Evolutionary conservation across 2,888 invertebrate genomes (phyloP).

Genomic region (Diaperis boleti): DNA sequence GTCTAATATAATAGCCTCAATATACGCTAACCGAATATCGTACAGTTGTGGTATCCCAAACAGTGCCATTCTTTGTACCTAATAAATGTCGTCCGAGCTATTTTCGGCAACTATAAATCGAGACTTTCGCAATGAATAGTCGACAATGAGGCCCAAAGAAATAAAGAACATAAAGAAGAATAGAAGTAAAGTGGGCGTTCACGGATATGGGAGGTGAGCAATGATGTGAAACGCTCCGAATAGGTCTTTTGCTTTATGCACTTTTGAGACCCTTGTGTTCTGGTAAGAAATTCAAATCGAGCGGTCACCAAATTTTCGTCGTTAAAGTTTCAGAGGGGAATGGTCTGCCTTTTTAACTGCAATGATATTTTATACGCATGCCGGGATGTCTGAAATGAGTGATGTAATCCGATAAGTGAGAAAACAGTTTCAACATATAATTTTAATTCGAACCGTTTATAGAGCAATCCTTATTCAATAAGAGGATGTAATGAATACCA

Average conservation of each 20-base stretch:
- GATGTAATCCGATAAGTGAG: no score
- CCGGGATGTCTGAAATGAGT: no score
- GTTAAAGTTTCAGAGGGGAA: no score
- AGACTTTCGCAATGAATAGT: slow-evolving; percentile 59
- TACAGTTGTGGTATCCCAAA: slow-evolving; percentile 55
- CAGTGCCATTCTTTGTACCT: slow-evolving; percentile 57
- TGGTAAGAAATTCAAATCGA: slow-evolving; percentile 17
- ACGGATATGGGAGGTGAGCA: slow-evolving; percentile 51
- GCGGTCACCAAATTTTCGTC: not conserved
- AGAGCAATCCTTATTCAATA: no score
- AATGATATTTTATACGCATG: no score
- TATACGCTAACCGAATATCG: slow-evolving; percentile 59
- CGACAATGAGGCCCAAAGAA: slow-evolving; percentile 52
- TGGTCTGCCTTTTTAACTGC: no score
- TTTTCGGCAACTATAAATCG: slow-evolving; percentile 56
- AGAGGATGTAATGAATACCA: no score
- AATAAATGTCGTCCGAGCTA: slow-evolving; percentile 59
- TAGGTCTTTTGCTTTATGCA: slow-evolving; percentile 36
- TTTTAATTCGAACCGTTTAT: no score
- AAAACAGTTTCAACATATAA: no score
- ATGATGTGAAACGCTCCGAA: slow-evolving; percentile 46
- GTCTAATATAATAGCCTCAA: slow-evolving; percentile 50
- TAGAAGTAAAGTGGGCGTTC: slow-evolving; percentile 58
- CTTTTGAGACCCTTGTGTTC: slow-evolving; percentile 7
- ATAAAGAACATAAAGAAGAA: slow-evolving; percentile 52